phyloP scores from a whole-genome alignment of 2,888 invertebrate species.

The Carcina quercana region DNA sequence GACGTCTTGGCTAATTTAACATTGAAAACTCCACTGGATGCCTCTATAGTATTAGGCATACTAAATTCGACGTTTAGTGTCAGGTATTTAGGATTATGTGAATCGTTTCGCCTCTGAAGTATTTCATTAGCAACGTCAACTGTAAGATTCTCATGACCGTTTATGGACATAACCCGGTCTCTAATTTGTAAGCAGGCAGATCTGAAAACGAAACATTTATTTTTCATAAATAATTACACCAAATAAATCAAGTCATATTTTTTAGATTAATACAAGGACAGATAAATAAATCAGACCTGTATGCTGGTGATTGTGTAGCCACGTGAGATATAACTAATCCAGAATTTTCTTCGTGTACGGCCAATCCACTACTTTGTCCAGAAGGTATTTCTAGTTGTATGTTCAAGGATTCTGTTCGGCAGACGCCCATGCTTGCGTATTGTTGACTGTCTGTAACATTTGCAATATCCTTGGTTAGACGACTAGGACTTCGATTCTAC shows the following conservation, averaged over 20 bases:
- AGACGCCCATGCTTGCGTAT: conserved; percentile 62
- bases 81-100: conserved; percentile 77
- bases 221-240: too few species aligned
- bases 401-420: conserved; percentile 59
- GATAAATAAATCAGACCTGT: conserved; percentile 45
- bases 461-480: too few species aligned
- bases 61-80: conserved; percentile 91
- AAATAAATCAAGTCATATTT: too few species aligned
- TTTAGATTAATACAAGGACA: too few species aligned
- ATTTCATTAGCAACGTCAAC: conserved; percentile 76
- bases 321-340: conserved; percentile 56
- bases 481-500: conserved; percentile 1
- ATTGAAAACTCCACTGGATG: conserved; percentile 91
- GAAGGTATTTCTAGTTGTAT: conserved; percentile 64
- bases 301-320: conserved; percentile 59
- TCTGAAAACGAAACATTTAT: too few species aligned
- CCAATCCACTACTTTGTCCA: conserved; percentile 57
- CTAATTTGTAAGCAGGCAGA: conserved; percentile 85
- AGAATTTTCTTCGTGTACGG: conserved; percentile 56
- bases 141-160: conserved; percentile 82
- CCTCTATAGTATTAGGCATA: conserved; percentile 93
- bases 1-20: conserved; percentile 89
- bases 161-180: conserved; percentile 89
- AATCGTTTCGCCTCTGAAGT: conserved; percentile 72
- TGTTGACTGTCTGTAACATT: conserved; percentile 44